phyloP scores from a whole-genome alignment of 2,888 invertebrate genomes.

The Tetrapedia diversipes region DNA sequence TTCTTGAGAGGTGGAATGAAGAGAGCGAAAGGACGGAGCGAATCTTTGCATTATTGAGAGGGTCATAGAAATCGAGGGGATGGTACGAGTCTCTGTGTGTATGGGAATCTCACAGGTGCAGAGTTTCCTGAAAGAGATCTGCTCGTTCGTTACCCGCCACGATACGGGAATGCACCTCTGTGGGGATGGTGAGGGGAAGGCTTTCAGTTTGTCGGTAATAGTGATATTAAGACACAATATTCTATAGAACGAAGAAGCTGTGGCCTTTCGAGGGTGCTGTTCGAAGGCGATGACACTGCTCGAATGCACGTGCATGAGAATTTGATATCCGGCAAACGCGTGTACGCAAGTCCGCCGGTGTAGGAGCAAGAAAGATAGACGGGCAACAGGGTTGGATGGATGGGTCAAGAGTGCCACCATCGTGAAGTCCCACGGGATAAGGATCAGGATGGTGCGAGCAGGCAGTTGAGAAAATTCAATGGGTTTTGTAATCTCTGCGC shows the following conservation, averaged over 20 bases:
- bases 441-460: constrained; percentile 60
- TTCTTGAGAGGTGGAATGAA: constrained; percentile 41
- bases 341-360: constrained; percentile 48
- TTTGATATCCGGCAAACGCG: constrained; percentile 72
- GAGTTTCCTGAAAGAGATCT: constrained; percentile 75
- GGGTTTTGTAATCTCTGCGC: constrained; percentile 65
- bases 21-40: constrained; percentile 43
- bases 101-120: constrained; percentile 83
- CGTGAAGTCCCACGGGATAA: constrained; percentile 78
- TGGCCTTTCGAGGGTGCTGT: constrained; percentile 58
- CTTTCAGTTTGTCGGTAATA: constrained; percentile 63
- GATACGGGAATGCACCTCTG: too few species aligned
- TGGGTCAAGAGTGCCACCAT: constrained; percentile 77
- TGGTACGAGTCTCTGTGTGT: too few species aligned
- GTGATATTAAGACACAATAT: constrained; percentile 81
- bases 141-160: constrained; percentile 32
- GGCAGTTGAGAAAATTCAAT: constrained; percentile 72
- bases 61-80: too few species aligned
- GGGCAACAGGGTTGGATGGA: constrained; percentile 67
- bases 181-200: too few species aligned
- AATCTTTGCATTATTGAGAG: constrained; percentile 73
- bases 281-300: constrained; percentile 81
- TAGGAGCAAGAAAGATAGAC: constrained; percentile 32
- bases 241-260: constrained; percentile 68
- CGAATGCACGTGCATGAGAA: constrained; percentile 82